These are phyloP conservation scores for Thalassarche chlororhynchos DNA, from an alignment of 2,113 vertebrate genomes.

Conservation along the genomic window DNA sequence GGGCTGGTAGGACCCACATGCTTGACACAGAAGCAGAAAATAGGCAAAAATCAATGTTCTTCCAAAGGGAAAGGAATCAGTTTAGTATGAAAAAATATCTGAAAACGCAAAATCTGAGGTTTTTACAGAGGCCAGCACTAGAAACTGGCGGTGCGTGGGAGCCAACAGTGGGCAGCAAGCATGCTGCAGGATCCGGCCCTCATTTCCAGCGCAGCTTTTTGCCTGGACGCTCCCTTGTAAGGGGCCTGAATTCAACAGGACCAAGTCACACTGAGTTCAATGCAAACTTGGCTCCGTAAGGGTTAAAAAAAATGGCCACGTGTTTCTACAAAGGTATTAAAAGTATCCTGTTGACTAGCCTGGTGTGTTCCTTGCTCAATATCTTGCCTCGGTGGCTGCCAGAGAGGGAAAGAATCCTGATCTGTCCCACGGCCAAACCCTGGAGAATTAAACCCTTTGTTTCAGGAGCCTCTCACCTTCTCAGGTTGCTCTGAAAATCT, in stretches of 20 bases:
- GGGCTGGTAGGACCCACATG: not conserved
- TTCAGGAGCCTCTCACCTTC: slow-evolving; percentile 46
- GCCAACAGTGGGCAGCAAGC: not conserved
- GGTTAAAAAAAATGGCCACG: not conserved
- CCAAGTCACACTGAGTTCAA: not conserved
- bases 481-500: slow-evolving; percentile 4
- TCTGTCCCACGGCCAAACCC: slow-evolving; percentile 18
- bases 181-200: not conserved
- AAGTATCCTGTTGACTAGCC: not conserved
- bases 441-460: slow-evolving; percentile 56
- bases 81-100: not conserved
- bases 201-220: not conserved
- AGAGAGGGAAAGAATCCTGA: slow-evolving; percentile 58
- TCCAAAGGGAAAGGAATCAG: not conserved
- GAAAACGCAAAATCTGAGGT: not conserved
- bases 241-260: not conserved
- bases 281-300: not conserved
- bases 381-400: slow-evolving; percentile 28
- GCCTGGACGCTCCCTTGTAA: not conserved
- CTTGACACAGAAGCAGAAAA: not conserved
- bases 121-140: not conserved
- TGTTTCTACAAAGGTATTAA: not conserved
- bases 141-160: not conserved
- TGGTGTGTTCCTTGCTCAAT: not conserved
- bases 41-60: not conserved